Conservation (phyloP, 2,113 vertebrate species). For the Pangasianodon gigas region DNA sequence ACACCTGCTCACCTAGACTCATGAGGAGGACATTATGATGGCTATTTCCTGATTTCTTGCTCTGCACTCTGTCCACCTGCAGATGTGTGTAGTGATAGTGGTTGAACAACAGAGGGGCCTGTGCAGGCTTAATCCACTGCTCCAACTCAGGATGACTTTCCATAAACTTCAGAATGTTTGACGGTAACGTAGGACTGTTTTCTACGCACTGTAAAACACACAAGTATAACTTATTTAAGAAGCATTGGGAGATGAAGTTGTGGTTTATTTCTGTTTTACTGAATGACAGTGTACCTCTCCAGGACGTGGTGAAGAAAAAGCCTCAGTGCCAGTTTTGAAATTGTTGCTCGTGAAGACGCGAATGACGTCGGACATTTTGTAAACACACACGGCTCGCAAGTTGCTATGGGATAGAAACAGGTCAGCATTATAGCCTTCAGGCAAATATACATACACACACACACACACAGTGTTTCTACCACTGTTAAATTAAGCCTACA, state of each 20-base stretch:
- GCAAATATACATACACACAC: neutral
- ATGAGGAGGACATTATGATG: slow-evolving; percentile 61
- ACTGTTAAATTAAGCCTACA: neutral
- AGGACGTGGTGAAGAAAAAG: accelerated
- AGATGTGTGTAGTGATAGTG: slow-evolving; percentile 67
- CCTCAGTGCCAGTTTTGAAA: neutral
- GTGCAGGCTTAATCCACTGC: slow-evolving; percentile 51
- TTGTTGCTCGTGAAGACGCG: slow-evolving; percentile 50
- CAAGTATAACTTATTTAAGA: neutral
- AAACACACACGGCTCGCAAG: slow-evolving; percentile 71
- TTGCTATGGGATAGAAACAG: slow-evolving; percentile 60
- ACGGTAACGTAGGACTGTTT: slow-evolving; percentile 28
- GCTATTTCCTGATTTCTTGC: neutral
- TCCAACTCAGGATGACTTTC: slow-evolving; percentile 55
- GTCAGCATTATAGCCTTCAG: neutral
- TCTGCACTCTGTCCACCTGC: slow-evolving; percentile 37
- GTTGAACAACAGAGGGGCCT: slow-evolving; percentile 55
- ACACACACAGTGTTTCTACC: neutral
- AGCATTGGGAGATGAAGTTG: neutral
- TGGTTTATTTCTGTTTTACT: neutral
- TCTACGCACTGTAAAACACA: slow-evolving; percentile 54
- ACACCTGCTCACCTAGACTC: slow-evolving; percentile 62
- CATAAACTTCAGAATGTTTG: slow-evolving; percentile 26
- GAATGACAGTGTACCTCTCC: slow-evolving; percentile 53
- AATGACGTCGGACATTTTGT: slow-evolving; percentile 60